A percentile compares a stretch with the other conserved stretches of the same genome.
These are phyloP conservation scores for Brachionus rotundiformis DNA, from an alignment of 1,140 invertebrate genomes.

Conservation along the genomic window DNA sequence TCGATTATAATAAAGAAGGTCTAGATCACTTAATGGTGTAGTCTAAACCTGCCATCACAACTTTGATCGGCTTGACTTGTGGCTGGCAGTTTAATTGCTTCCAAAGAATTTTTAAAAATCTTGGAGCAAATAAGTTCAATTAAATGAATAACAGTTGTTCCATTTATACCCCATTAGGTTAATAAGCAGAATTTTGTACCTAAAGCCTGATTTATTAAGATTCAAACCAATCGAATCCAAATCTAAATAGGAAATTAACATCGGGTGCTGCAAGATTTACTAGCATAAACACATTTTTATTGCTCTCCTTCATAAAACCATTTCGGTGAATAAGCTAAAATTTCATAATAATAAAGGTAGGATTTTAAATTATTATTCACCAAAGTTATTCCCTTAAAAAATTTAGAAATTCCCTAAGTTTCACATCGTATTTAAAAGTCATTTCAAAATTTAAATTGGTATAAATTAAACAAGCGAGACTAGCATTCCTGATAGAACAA, in stretches of 20 bases:
- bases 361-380: background rate
- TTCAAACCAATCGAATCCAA: background rate
- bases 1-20: background rate
- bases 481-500: slow-evolving; percentile 18
- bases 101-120: background rate
- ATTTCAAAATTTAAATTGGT: background rate
- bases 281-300: background rate
- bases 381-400: background rate
- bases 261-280: background rate
- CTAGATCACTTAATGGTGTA: background rate
- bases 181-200: background rate
- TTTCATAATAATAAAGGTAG: background rate
- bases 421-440: background rate
- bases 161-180: background rate
- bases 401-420: slow-evolving; percentile 8
- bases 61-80: background rate
- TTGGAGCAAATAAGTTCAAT: background rate
- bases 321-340: background rate
- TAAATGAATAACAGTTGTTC: background rate
- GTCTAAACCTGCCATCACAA: background rate
- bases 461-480: slow-evolving; percentile 7
- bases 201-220: background rate
- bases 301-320: background rate
- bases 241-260: background rate
- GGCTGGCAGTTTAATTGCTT: background rate